Base-by-base conservation (phyloP, 1,140 invertebrate species). In the Drosophila persimilis region DNA sequence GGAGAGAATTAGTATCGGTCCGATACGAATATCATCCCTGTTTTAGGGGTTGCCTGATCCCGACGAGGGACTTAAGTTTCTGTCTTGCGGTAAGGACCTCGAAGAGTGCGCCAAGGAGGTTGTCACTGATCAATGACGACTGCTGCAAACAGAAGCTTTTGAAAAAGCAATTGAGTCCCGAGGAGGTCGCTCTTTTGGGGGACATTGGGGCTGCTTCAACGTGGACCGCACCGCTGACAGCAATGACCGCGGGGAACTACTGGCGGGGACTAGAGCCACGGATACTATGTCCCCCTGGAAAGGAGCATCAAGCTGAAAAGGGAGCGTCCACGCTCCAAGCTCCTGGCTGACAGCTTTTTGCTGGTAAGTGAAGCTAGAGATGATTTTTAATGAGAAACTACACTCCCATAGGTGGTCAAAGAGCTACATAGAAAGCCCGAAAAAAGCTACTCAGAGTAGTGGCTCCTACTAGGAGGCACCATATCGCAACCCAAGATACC, bases 81-180 rank as follows among this genome's bases (percentile, higher is more conserved):
- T 84, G 51, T 75, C 80, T 2, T 67, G 61, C 44, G 55, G 75
- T 8, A 72, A 44, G 26, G 29, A 39, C 26, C 39, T 84, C 6
- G 29, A 61, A 15, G 80, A 72, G 9, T 75, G 43, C 15, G 67
- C 65, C 2, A 6, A 17, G 24, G 59, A 79, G 2, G 61, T 76
- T 0, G 20, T 72, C 0, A 52, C 20, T 20, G 20, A 20, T 20
- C 20, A 20, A 20, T 17, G 17, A 1, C 20, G 2, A 20, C 20
- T 11, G 7, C 3, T 0, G 7, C 8, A 6, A 29, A 1, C 9
- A 24, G 11, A 4, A 20, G 6, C 6, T 2, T 7, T 8, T 8
- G 29, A 29, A 29, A 1, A 17, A 22, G 7, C 13, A 47, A 47
- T 64, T 83, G 35, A 51, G 72, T 24, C 6, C 62, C 1, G 43